A percentile compares a stretch with the other conserved stretches of the same genome.
phyloP scores from a whole-genome alignment of 2,113 vertebrate species.

The Telmatochromis sp. region DNA sequence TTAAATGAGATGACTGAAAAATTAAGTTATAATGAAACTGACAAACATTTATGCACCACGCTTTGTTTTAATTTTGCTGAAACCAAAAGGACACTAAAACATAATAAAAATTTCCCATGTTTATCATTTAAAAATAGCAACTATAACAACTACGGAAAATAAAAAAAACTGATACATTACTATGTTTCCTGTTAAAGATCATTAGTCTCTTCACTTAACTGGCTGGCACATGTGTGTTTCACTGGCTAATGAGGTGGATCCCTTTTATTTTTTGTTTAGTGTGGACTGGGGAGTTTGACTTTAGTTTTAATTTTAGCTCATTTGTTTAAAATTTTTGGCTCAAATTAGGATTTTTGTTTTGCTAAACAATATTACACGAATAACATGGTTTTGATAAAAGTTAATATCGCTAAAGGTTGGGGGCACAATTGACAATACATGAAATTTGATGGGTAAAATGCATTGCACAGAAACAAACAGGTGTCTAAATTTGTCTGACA shows the following conservation, averaged over 20 bases:
- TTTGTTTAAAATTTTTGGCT: not conserved
- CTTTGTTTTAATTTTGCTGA: not conserved
- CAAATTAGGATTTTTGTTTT: conserved; percentile 20
- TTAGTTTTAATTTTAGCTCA: not conserved
- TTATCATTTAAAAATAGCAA: not conserved
- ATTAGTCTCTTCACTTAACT: not conserved
- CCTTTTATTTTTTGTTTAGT: not conserved
- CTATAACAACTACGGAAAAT: not conserved
- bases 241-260: not conserved
- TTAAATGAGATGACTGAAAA: not conserved
- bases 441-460: not conserved
- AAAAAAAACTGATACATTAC: not conserved
- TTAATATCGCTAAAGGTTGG: not conserved
- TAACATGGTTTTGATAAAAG: conserved; percentile 45
- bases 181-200: not conserved
- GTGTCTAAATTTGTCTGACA: not conserved
- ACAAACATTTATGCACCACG: not conserved
- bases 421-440: not conserved
- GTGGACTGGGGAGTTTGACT: not conserved
- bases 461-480: not conserved
- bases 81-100: not conserved
- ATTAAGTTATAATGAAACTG: not conserved
- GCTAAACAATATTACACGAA: conserved; percentile 30
- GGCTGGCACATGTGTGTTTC: conserved; percentile 16
- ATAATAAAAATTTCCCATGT: not conserved